Conservation (phyloP, 2,113 vertebrate species). For the Gopherus flavomarginatus region DNA sequence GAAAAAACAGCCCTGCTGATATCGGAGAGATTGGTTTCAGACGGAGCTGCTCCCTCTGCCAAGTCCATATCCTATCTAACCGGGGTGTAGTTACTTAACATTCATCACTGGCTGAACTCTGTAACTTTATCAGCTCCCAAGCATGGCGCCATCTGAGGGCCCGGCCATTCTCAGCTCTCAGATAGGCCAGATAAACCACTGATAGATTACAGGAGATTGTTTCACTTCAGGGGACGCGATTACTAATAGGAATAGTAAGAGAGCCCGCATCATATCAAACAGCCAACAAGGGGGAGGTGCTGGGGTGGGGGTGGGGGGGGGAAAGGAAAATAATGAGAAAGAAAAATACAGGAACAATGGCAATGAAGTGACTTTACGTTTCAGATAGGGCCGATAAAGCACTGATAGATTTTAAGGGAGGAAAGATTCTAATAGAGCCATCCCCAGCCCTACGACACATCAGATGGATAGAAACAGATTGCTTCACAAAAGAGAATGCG, state of each 20-base stretch:
- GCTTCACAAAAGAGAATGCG: background rate
- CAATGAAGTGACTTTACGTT: constrained; percentile 71
- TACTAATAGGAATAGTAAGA: constrained; percentile 81
- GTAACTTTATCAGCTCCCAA: constrained; percentile 95
- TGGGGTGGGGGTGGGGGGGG: background rate
- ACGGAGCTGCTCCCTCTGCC: constrained; percentile 80
- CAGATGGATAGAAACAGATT: constrained; percentile 58
- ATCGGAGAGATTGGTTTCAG: constrained; percentile 84
- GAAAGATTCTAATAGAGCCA: constrained; percentile 56
- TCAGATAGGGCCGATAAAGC: constrained; percentile 69
- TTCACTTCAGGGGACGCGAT: constrained; percentile 89
- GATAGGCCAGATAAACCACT: constrained; percentile 92
- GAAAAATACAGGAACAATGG: constrained; percentile 52
- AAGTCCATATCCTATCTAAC: constrained; percentile 88
- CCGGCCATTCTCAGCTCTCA: constrained; percentile 89
- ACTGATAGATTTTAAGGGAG: constrained; percentile 71
- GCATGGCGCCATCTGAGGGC: constrained; percentile 93
- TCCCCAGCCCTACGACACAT: background rate
- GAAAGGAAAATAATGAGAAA: constrained; percentile 64
- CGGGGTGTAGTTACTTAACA: constrained; percentile 94
- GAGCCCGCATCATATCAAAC: constrained; percentile 55
- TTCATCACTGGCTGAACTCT: constrained; percentile 95
- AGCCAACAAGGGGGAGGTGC: background rate
- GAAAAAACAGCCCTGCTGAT: constrained; percentile 78
- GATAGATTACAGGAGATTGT: constrained; percentile 97